These are phyloP conservation scores for Erebia aethiops DNA, from an alignment of 2,888 invertebrate species.

Conservation along the genomic window DNA sequence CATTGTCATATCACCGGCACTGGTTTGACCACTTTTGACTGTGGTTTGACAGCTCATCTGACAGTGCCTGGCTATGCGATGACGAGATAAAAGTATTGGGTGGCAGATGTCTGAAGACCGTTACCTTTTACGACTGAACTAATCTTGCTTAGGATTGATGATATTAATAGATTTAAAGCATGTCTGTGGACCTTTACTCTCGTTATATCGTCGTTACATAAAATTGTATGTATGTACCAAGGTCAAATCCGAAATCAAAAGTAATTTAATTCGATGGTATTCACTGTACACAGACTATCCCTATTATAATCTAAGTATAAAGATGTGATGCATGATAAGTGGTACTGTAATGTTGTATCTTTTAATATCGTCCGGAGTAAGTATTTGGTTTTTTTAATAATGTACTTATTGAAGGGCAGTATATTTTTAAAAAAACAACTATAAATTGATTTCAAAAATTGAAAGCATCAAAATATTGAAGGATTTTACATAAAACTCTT, in stretches of 20 bases:
- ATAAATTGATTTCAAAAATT: no score
- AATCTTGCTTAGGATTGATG: not conserved
- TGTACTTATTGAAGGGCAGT: no score
- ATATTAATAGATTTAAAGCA: not conserved
- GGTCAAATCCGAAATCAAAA: no score
- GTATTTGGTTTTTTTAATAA: no score
- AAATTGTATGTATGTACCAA: not conserved
- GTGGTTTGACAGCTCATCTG: conserved; percentile 49
- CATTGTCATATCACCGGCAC: conserved; percentile 50
- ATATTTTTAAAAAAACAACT: no score
- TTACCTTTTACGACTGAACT: conserved; percentile 33
- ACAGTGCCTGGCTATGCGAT: conserved; percentile 59
- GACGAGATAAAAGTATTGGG: conserved; percentile 57
- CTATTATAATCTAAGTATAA: no score
- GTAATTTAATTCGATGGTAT: no score
- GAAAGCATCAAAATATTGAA: not conserved
- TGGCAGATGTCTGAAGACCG: conserved; percentile 36
- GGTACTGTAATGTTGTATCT: no score
- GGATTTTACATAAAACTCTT: not conserved
- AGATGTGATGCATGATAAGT: no score
- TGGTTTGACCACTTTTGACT: conserved; percentile 39
- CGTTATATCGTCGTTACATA: not conserved
- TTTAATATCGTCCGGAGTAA: no score
- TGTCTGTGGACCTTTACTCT: not conserved
- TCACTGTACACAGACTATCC: no score